Conservation (phyloP, 2,113 vertebrate species). For the Amphiprion percula region DNA sequence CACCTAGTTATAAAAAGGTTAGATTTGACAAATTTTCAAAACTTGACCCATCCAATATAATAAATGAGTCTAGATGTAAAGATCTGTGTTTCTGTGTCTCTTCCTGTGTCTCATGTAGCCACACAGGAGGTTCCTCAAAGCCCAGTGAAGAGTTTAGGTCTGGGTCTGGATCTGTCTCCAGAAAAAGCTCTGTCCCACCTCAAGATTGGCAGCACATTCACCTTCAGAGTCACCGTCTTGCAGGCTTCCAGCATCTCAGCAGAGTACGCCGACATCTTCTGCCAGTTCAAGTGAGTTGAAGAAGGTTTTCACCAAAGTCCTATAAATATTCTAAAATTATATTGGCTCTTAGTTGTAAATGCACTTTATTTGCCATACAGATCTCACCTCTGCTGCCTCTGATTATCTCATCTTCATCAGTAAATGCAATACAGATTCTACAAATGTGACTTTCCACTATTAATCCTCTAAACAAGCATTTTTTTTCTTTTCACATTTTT, state of each 20-base stretch:
- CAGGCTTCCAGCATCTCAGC: constrained; percentile 98
- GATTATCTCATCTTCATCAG: neutral
- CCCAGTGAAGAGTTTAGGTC: constrained; percentile 72
- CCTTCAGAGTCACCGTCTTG: constrained; percentile 96
- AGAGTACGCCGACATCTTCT: constrained; percentile 98
- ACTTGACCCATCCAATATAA: neutral
- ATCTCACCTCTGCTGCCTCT: neutral
- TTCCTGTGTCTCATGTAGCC: constrained; percentile 49
- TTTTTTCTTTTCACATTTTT: too few relatives aligned
- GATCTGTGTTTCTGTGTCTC: neutral
- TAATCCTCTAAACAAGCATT: too few relatives aligned
- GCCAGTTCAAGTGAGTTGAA: constrained; percentile 95
- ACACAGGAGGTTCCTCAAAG: constrained; percentile 81
- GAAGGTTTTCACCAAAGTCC: neutral
- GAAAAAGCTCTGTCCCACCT: constrained; percentile 90
- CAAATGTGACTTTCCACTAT: neutral
- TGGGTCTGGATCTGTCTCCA: constrained; percentile 82
- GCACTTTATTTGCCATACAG: neutral
- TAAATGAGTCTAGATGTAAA: neutral
- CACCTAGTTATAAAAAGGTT: too few relatives aligned
- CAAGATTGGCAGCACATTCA: constrained; percentile 93
- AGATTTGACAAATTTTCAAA: neutral
- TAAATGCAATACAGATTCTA: neutral
- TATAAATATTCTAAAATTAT: neutral
- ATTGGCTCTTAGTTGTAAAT: neutral